These are phyloP conservation scores for Dipus sagitta DNA, from an alignment of 2,797 vertebrate genomes.

Conservation along the genomic window DNA sequence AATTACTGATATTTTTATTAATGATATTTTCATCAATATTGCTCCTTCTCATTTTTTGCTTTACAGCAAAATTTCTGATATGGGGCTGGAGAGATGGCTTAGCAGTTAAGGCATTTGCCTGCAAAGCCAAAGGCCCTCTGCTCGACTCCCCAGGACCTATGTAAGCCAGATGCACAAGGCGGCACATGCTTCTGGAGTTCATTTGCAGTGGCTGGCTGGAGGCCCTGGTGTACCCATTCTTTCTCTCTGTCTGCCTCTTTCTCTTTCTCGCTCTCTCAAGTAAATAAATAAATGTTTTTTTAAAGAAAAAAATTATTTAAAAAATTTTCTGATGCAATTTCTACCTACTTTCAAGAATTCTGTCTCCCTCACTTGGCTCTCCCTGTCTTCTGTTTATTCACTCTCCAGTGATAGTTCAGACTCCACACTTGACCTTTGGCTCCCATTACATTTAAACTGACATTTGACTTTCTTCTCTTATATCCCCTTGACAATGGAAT, in stretches of 20 bases:
- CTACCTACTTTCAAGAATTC: not conserved
- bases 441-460: slow-evolving; percentile 41
- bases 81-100: not conserved
- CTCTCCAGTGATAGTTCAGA: not conserved
- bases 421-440: not conserved
- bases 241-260: too few species aligned
- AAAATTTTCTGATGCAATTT: not conserved
- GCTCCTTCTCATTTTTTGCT: not conserved
- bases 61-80: slow-evolving; percentile 28
- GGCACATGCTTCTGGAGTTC: too few species aligned
- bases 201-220: too few species aligned
- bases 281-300: too few species aligned
- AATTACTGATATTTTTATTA: not conserved
- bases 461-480: slow-evolving; percentile 21
- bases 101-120: too few species aligned
- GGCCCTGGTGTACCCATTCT: too few species aligned
- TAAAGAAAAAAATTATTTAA: too few species aligned
- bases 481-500: not conserved
- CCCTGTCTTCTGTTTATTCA: slow-evolving; percentile 25
- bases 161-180: too few species aligned
- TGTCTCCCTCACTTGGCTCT: not conserved
- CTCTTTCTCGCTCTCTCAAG: too few species aligned
- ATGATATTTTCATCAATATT: slow-evolving; percentile 12
- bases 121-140: too few species aligned
- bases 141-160: too few species aligned